Evolutionary conservation across 2,888 invertebrate species (phyloP).

Genomic region (Spodoptera picta): DNA sequence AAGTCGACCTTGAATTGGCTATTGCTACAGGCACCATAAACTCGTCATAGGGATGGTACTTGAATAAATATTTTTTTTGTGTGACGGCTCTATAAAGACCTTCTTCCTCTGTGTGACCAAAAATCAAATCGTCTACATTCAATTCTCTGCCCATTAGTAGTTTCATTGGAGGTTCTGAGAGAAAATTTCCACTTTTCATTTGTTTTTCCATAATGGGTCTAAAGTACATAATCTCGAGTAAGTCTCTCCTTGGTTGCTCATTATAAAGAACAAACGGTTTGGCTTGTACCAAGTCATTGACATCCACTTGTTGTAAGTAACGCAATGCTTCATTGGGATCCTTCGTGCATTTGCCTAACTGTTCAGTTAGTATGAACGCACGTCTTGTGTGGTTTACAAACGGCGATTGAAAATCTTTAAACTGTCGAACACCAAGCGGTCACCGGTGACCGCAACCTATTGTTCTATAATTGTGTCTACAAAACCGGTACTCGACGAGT

Average conservation of each 20-base stretch:
- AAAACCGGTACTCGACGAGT: no score
- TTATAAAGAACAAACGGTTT: slow-evolving; percentile 17
- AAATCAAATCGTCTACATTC: slow-evolving; percentile 88
- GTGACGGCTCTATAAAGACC: slow-evolving; percentile 67
- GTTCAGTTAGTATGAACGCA: slow-evolving; percentile 58
- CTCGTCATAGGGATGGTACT: slow-evolving; percentile 45
- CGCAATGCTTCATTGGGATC: slow-evolving; percentile 58
- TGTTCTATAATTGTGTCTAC: no score
- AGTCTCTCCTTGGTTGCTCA: slow-evolving; percentile 18
- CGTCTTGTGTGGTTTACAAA: slow-evolving; percentile 53
- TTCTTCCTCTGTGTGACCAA: slow-evolving; percentile 91
- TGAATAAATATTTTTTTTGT: slow-evolving; percentile 25
- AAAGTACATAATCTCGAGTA: slow-evolving; percentile 27
- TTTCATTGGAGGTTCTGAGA: slow-evolving; percentile 48
- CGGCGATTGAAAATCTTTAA: slow-evolving; percentile 58
- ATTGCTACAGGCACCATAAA: slow-evolving; percentile 56
- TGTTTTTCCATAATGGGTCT: slow-evolving; percentile 58
- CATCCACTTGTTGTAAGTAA: slow-evolving; percentile 58
- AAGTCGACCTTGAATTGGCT: slow-evolving; percentile 28
- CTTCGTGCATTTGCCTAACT: slow-evolving; percentile 56
- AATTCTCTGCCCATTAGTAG: slow-evolving; percentile 72
- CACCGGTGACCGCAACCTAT: no score
- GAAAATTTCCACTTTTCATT: slow-evolving; percentile 49
- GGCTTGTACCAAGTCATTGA: slow-evolving; percentile 11
- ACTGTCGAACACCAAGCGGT: no score